Percentiles rank a stretch among this genome's conserved stretches.
These are phyloP conservation scores for Chaetops frenatus DNA, from an alignment of 2,113 vertebrate genomes.

Conservation along the genomic window DNA sequence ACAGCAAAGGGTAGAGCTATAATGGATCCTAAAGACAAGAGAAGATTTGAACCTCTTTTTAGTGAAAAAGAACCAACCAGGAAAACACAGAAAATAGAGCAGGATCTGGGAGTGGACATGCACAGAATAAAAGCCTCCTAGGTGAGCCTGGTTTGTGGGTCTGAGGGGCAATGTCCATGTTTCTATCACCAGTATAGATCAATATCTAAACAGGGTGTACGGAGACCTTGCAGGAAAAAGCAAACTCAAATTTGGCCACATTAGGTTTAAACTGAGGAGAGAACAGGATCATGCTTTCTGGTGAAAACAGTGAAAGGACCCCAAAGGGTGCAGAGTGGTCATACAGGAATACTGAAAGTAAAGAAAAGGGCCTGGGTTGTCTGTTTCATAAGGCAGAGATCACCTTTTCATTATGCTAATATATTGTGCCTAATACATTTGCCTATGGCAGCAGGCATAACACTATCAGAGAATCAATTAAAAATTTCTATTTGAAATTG, in stretches of 20 bases:
- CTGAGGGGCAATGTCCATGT: fast-evolving
- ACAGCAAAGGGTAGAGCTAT: neutral
- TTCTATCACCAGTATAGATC: neutral
- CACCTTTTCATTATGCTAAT: neutral
- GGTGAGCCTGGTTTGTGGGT: neutral
- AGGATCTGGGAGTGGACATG: neutral
- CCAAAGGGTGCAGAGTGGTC: neutral
- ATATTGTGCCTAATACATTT: neutral
- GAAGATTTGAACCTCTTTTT: neutral
- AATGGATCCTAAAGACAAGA: neutral
- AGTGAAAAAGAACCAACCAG: neutral
- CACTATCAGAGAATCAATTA: neutral
- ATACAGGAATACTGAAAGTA: neutral
- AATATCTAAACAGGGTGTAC: neutral
- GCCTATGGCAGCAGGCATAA: neutral
- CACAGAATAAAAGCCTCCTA: neutral
- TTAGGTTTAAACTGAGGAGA: neutral
- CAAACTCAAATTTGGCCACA: neutral
- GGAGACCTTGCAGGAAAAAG: neutral
- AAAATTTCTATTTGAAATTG: neutral
- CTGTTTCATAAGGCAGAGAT: neutral
- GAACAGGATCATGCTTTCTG: neutral
- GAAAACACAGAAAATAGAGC: neutral
- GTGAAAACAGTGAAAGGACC: neutral
- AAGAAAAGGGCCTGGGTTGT: neutral